phyloP scores from a whole-genome alignment of 1,140 invertebrate species.

The Drosophila persimilis region DNA sequence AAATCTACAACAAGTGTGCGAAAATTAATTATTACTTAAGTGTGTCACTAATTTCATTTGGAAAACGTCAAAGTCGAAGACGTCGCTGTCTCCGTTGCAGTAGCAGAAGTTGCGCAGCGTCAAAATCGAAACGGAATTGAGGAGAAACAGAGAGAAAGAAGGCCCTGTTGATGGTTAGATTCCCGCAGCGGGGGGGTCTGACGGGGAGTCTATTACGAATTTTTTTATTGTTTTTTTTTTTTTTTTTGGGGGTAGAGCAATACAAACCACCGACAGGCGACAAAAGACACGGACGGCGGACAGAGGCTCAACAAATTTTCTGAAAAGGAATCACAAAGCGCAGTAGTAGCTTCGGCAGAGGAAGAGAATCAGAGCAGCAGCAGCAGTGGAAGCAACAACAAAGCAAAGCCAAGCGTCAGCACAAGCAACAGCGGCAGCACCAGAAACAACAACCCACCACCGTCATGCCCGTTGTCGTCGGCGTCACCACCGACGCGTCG shows the following conservation, averaged over 20 bases:
- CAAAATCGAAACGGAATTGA: conserved; percentile 52
- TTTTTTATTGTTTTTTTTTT: conserved; percentile 33
- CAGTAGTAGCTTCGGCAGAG: conserved; percentile 38
- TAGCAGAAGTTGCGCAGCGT: conserved; percentile 70
- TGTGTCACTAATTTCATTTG: conserved; percentile 80
- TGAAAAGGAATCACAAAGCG: conserved; percentile 75
- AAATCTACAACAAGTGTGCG: conserved; percentile 75
- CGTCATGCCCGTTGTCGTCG: conserved; percentile 34
- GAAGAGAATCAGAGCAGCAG: conserved; percentile 27
- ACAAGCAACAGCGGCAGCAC: conserved; percentile 42
- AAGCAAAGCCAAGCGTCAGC: conserved; percentile 58
- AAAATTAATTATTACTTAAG: conserved; percentile 81
- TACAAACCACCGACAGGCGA: conserved; percentile 48
- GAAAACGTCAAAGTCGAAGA: conserved; percentile 36
- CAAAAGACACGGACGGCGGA: conserved; percentile 39
- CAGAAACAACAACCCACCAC: conserved; percentile 50
- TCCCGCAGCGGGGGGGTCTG: conserved; percentile 1
- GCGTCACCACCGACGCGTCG: conserved; percentile 47
- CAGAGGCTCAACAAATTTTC: conserved; percentile 78
- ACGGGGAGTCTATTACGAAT: conserved; percentile 62
- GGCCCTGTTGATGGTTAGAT: too few relatives aligned
- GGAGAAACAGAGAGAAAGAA: conserved; percentile 24
- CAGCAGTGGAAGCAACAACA: conserved; percentile 40
- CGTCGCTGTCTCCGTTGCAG: conserved; percentile 45
- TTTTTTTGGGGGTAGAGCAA: conserved; percentile 76